Evolutionary conservation across 2,888 invertebrate species (phyloP).

Genomic region (Mythimna albipuncta): DNA sequence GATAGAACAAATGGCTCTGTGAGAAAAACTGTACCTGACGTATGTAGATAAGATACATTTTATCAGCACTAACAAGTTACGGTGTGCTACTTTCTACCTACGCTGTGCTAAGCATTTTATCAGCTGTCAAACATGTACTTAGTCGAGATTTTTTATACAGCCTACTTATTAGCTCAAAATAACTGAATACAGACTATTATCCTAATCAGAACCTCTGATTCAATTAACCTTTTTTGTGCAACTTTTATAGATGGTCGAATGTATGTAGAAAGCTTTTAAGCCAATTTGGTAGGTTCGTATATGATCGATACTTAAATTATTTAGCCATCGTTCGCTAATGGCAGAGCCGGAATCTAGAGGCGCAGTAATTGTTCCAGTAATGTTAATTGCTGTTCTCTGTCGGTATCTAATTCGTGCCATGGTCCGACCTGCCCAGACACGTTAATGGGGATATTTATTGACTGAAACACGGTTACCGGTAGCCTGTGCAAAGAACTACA

Average conservation of each 20-base stretch:
- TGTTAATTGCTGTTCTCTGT: slow-evolving; percentile 80
- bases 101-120: slow-evolving; percentile 78
- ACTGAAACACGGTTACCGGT: slow-evolving; percentile 68
- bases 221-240: slow-evolving; percentile 47
- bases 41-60: slow-evolving; percentile 78
- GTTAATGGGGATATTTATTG: slow-evolving; percentile 76
- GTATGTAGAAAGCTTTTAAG: slow-evolving; percentile 58
- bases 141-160: slow-evolving; percentile 80
- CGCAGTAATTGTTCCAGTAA: slow-evolving; percentile 82
- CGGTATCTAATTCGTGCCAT: slow-evolving; percentile 74
- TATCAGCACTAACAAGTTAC: slow-evolving; percentile 73
- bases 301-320: slow-evolving; percentile 70
- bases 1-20: slow-evolving; percentile 57
- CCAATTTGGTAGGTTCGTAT: slow-evolving; percentile 50
- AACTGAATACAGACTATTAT: slow-evolving; percentile 66
- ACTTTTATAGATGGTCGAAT: slow-evolving; percentile 45
- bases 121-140: slow-evolving; percentile 82
- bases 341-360: slow-evolving; percentile 73
- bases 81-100: slow-evolving; percentile 79
- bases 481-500: slow-evolving; percentile 66
- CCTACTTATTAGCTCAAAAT: slow-evolving; percentile 59
- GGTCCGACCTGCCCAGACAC: slow-evolving; percentile 68
- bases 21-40: slow-evolving; percentile 67
- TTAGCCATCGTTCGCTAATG: slow-evolving; percentile 82
- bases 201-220: slow-evolving; percentile 62